Conservation (phyloP, 92 coral and sea anemone species). For the Heliopora coerulea region DNA sequence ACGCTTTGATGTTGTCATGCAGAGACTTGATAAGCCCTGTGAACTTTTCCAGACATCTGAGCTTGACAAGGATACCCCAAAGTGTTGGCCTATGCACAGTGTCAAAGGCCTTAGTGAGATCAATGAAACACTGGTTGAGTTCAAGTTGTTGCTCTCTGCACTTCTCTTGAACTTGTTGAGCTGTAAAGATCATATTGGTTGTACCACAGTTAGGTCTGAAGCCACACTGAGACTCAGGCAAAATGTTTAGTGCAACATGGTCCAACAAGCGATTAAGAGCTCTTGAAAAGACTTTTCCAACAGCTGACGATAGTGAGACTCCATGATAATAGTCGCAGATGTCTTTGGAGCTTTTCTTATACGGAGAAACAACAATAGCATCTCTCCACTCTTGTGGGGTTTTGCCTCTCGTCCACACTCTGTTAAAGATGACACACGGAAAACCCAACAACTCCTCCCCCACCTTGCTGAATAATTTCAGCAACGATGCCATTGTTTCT, state of each 20-base stretch:
- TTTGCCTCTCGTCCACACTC: too few species aligned
- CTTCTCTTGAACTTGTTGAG: conserved; percentile 48
- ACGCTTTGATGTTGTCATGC: conserved; percentile 11
- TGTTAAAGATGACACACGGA: too few species aligned
- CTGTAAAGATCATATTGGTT: conserved; percentile 40
- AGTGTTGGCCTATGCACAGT: conserved; percentile 40
- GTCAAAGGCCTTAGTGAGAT: conserved; percentile 37
- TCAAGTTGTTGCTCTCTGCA: conserved; percentile 38
- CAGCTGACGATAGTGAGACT: not conserved
- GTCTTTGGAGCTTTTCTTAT: too few species aligned
- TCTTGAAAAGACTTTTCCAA: not conserved
- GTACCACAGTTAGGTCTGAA: conserved; percentile 42
- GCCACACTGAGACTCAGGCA: conserved; percentile 46
- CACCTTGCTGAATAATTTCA: too few species aligned
- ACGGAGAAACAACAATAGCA: too few species aligned
- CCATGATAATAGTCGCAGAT: not conserved
- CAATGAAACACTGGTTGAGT: conserved; percentile 34
- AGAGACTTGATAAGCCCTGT: not conserved
- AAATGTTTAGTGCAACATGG: conserved; percentile 11
- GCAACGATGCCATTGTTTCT: too few species aligned
- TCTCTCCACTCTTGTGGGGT: too few species aligned
- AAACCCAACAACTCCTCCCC: too few species aligned
- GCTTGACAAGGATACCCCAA: conserved; percentile 11
- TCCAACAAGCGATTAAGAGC: not conserved
- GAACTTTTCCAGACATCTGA: conserved; percentile 8